Evolutionary conservation across 2,113 vertebrate species (phyloP), one percentile per base, ranked within the genome.

Genomic region (Callorhinus ursinus): DNA sequence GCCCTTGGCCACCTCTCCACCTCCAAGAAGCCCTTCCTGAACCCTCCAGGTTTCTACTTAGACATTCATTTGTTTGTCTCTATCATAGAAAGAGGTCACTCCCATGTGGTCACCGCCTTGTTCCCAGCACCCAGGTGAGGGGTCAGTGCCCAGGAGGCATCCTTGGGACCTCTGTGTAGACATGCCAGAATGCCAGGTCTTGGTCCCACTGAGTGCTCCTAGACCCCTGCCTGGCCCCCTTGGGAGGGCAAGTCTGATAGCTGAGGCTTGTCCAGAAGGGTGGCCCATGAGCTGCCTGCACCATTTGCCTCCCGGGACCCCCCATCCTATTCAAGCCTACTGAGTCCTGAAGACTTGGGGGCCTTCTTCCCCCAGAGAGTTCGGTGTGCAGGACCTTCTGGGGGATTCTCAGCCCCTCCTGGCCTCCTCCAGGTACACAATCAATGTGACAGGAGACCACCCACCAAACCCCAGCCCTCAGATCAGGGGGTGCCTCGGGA

Each of bases 71-170:
- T 61, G 36, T 61, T 61, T 69, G 46, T 79, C 90, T 93, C 5
- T 92, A 39, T 9, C 33, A 33, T 1, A 7, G 31, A 55, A 59
- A 76, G 53, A 53, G 67, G 49, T 28, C 36, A 9, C 21, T 16
- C 65, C 49, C 2, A 11, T 11, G 57, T 26, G 13, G n/a, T 67
- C 46, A 36, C 14, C 0, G 3, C 59, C 5, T 1, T 8, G 4
- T 4, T 28, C 8, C 14, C 21, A 31, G 26, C 0, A 1, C 59
- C 67, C 36, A 57, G 28, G 22, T 39, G 12, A 19, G 86, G 42
- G 4, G 18, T 51, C 22, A 12, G 81, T 16, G 46, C 55, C 49
- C 63, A 26, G n/a, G 24, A 19, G 28, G 21, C 16, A 8, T 36
- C 69, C 59, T 5, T 67, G 15, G 36, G 14, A 12, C 11, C 2